phyloP scores from a whole-genome alignment of 2,113 vertebrate genomes.

The Danionella cerebrum region DNA sequence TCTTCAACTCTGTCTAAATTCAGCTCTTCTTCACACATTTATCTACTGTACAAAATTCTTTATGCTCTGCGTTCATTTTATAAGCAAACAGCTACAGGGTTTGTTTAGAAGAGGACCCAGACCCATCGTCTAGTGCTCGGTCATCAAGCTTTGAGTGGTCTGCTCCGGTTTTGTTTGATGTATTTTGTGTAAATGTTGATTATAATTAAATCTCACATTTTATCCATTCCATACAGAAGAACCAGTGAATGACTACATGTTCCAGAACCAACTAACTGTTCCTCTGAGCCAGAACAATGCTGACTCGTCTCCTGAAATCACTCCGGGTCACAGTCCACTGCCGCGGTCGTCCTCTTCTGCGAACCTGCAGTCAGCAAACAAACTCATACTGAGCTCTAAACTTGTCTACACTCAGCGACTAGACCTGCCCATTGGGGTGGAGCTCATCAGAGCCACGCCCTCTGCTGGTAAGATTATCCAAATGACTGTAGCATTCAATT shows the following conservation, averaged over 20 bases:
- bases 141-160: too few species aligned
- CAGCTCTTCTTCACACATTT: too few species aligned
- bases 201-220: neutral
- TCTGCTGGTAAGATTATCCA: conserved; percentile 81
- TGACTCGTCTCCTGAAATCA: conserved; percentile 81
- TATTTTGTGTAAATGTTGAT: neutral
- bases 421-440: conserved; percentile 82
- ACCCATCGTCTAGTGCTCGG: too few species aligned
- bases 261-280: conserved; percentile 75
- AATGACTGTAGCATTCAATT: too few species aligned
- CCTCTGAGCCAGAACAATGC: conserved; percentile 68
- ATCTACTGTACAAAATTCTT: too few species aligned
- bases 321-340: conserved; percentile 72
- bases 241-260: conserved; percentile 49
- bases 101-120: too few species aligned
- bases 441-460: conserved; percentile 91
- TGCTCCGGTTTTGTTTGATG: too few species aligned
- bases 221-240: conserved; percentile 46
- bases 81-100: too few species aligned
- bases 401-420: conserved; percentile 87
- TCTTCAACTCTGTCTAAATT: neutral
- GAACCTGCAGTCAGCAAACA: conserved; percentile 95
- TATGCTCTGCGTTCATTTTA: too few species aligned
- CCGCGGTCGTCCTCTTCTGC: conserved; percentile 90
- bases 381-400: conserved; percentile 90